Conservation (phyloP, 2,888 invertebrate species). For the Drosophila emarginata region DNA sequence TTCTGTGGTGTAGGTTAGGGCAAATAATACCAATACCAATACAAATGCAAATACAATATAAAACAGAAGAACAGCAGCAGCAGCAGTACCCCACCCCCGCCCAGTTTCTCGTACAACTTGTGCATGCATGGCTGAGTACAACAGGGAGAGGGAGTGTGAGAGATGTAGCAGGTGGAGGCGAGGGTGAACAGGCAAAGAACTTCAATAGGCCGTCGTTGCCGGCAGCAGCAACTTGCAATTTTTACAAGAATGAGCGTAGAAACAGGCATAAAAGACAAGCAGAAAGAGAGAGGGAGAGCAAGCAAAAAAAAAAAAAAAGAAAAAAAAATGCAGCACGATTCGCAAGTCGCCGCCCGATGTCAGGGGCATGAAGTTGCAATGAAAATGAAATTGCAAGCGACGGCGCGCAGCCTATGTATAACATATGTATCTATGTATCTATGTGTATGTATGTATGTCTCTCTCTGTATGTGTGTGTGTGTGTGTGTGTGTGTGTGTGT, state of each 20-base stretch:
- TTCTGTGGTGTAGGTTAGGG: constrained; percentile 75
- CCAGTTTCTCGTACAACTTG: not conserved
- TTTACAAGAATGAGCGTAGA: constrained; percentile 71
- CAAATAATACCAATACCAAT: constrained; percentile 38
- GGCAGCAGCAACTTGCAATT: constrained; percentile 61
- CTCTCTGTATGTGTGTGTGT: constrained; percentile 35
- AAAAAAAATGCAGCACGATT: not conserved
- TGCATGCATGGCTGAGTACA: constrained; percentile 51
- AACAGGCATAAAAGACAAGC: constrained; percentile 54
- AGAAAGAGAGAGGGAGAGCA: constrained; percentile 18
- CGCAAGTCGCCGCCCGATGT: constrained; percentile 58
- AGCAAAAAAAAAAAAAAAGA: too few relatives aligned
- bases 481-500: constrained; percentile 33
- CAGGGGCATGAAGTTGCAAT: constrained; percentile 76
- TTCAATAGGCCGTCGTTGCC: constrained; percentile 61
- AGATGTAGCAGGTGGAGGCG: constrained; percentile 15
- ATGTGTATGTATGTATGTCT: constrained; percentile 7
- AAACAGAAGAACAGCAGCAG: constrained; percentile 11
- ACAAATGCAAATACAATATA: not conserved
- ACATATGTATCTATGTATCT: constrained; percentile 23
- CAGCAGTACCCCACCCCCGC: not conserved
- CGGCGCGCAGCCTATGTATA: constrained; percentile 30
- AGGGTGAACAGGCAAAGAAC: constrained; percentile 37
- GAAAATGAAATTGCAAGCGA: constrained; percentile 73
- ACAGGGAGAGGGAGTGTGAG: not conserved